These are phyloP conservation scores for Terebella lapidaria DNA, from an alignment of 2,888 invertebrate genomes.

Conservation along the genomic window DNA sequence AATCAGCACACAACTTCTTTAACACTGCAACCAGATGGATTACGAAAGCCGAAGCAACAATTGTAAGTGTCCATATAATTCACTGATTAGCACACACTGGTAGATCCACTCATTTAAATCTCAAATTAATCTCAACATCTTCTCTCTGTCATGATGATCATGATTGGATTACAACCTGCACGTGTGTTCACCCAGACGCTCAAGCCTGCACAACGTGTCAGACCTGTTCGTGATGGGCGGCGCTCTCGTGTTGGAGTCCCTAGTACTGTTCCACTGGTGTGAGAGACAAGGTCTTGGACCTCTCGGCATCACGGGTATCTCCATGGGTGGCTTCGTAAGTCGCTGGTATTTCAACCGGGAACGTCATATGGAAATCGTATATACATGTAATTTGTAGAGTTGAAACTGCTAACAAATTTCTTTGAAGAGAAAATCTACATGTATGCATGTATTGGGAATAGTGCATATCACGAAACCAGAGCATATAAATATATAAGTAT, in stretches of 20 bases:
- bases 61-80: constrained; percentile 41
- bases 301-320: constrained; percentile 87
- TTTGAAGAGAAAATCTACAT: no score
- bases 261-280: constrained; percentile 90
- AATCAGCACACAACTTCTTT: no score
- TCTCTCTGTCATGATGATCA: no score
- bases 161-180: no score
- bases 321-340: constrained; percentile 94
- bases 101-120: no score
- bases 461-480: no score
- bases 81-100: neutral
- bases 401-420: no score
- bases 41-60: constrained; percentile 45
- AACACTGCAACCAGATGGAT: constrained; percentile 21
- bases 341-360: no score
- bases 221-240: constrained; percentile 99
- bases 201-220: constrained; percentile 87
- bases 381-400: no score
- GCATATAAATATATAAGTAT: no score
- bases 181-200: constrained; percentile 72
- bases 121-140: neutral
- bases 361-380: neutral
- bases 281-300: constrained; percentile 84
- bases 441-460: no score
- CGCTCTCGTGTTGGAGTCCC: constrained; percentile 85